These are phyloP conservation scores for Grammatotria lemairii DNA, from an alignment of 2,113 vertebrate genomes.

Conservation along the genomic window DNA sequence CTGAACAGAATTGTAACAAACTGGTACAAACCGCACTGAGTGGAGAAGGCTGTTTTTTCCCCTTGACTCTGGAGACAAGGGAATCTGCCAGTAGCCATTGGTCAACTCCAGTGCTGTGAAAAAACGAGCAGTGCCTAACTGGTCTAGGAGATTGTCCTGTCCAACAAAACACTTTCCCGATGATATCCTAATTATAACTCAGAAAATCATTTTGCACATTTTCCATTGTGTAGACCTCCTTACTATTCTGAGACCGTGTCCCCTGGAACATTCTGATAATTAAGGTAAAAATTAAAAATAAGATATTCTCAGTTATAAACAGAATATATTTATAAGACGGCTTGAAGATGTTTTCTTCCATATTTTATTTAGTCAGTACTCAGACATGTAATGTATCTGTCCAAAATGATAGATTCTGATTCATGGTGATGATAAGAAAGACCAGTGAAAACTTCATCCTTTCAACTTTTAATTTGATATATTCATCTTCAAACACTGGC, in stretches of 20 bases:
- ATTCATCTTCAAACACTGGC: background rate
- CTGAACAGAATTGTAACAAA: background rate
- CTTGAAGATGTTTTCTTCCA: background rate
- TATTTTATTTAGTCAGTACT: background rate
- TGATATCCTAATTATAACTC: accelerated
- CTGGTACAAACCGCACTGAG: background rate
- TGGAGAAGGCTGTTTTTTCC: background rate
- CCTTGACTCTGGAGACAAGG: background rate
- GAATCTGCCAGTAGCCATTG: background rate
- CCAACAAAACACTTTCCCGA: background rate
- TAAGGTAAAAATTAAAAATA: background rate
- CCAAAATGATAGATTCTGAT: background rate
- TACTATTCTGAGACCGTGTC: background rate
- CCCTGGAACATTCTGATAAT: background rate
- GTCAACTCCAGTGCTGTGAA: background rate
- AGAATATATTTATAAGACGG: background rate
- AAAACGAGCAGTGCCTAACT: background rate
- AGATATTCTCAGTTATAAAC: background rate
- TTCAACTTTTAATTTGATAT: background rate
- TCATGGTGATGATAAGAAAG: background rate
- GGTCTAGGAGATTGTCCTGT: background rate
- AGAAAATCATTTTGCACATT: background rate
- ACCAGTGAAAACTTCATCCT: background rate
- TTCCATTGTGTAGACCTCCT: background rate
- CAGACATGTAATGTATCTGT: background rate